Percentiles rank a stretch among this genome's conserved stretches.
Conservation (phyloP, 2,113 vertebrate species). For the Rallus limicola region DNA sequence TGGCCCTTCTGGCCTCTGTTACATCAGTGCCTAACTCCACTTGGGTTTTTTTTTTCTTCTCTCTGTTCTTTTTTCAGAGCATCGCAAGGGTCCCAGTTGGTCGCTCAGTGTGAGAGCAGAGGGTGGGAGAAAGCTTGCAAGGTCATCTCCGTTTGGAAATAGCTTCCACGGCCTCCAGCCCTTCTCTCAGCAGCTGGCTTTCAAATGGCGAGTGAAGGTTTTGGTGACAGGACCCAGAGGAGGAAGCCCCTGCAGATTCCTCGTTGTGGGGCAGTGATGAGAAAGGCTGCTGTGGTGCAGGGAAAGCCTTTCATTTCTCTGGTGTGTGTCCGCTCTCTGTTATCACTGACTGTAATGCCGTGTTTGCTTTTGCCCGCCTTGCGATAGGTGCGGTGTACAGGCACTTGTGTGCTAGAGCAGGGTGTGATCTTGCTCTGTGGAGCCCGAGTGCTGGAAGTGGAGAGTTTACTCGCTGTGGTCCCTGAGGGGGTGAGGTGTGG, state of each 20-base stretch:
- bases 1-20: rapidly evolving
- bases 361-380: background rate
- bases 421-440: background rate
- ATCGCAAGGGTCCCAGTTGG: background rate
- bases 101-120: background rate
- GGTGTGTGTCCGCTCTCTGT: background rate
- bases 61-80: background rate
- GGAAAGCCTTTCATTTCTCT: background rate
- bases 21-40: background rate
- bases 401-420: background rate
- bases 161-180: background rate
- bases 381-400: background rate
- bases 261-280: rapidly evolving
- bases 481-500: background rate
- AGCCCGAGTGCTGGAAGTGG: background rate
- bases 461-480: background rate
- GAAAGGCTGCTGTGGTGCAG: background rate
- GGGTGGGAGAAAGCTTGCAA: background rate
- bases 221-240: background rate
- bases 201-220: background rate
- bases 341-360: background rate
- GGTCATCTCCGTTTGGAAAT: background rate
- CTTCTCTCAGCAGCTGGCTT: background rate
- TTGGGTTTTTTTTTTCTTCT: background rate
- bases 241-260: background rate